phyloP scores from a whole-genome alignment of 2,888 invertebrate species.

The Mesoligia furuncula region DNA sequence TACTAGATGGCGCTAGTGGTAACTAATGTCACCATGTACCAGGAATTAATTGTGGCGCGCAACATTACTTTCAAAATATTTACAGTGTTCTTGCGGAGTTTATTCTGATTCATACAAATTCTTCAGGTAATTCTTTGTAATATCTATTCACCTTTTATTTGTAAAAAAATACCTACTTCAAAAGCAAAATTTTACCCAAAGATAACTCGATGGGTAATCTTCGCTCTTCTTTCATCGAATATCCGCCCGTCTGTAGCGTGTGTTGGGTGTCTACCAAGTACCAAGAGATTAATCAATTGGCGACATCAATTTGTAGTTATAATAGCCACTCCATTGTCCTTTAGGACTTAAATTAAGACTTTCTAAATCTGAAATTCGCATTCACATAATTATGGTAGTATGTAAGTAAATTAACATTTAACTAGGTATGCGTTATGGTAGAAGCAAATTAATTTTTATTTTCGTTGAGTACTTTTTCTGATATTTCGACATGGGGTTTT shows the following conservation, averaged over 20 bases:
- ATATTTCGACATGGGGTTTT: neutral
- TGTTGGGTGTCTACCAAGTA: conserved; percentile 64
- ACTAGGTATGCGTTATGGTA: neutral
- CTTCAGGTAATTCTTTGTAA: conserved; percentile 47
- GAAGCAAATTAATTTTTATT: neutral
- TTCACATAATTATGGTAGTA: conserved; percentile 15
- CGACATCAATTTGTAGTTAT: conserved; percentile 68
- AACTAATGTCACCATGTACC: too few species aligned
- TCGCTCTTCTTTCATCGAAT: conserved; percentile 6
- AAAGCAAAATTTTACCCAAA: neutral
- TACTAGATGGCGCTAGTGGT: too few species aligned
- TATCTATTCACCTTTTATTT: conserved; percentile 12
- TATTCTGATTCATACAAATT: conserved; percentile 52
- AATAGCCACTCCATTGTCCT: conserved; percentile 59
- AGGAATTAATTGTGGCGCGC: too few species aligned
- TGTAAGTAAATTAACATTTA: conserved; percentile 21
- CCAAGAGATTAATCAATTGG: conserved; percentile 67
- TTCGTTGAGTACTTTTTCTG: neutral
- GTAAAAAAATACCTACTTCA: neutral
- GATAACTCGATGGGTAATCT: too few species aligned
- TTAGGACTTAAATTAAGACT: conserved; percentile 50
- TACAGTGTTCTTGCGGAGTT: conserved; percentile 41
- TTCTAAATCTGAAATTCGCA: conserved; percentile 39
- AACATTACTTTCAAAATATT: conserved; percentile 54
- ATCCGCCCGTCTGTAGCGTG: conserved; percentile 53